A percentile compares a stretch with the other conserved stretches of the same genome.
These are phyloP conservation scores for Phodopus roborovskii DNA, from an alignment of 2,113 vertebrate species.

Conservation along the genomic window DNA sequence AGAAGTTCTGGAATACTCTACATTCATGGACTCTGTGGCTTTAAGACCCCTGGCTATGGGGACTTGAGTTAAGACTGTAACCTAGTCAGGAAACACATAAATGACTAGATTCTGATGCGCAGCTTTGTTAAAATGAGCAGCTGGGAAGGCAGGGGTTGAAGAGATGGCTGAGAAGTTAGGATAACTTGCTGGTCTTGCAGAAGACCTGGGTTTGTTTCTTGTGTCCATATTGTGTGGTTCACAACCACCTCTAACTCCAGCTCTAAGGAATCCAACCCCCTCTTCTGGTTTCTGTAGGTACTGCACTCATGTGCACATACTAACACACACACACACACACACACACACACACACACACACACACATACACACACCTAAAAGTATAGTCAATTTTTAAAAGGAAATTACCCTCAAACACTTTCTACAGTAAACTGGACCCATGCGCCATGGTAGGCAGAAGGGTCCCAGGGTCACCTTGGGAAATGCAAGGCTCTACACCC, in stretches of 20 bases:
- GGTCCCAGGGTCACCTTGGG: not conserved
- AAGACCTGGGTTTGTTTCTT: not conserved
- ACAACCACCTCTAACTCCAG: not conserved
- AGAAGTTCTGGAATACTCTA: not conserved
- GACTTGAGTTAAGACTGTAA: constrained; percentile 1
- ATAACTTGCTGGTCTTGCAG: not conserved
- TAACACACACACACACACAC: not conserved
- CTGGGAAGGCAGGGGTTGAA: no score
- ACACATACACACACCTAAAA: not conserved
- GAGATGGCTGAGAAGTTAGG: not conserved
- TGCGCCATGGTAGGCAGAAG: not conserved
- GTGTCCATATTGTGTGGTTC: not conserved
- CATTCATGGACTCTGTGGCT: no score
- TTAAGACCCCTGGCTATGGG: not conserved
- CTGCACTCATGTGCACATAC: not conserved
- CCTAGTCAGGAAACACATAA: not conserved
- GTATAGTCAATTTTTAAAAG: not conserved
- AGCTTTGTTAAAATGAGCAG: not conserved
- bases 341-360: not conserved
- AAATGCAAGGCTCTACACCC: not conserved
- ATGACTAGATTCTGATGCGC: not conserved
- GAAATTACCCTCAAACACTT: not conserved
- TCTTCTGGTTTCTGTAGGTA: not conserved
- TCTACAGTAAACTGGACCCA: not conserved
- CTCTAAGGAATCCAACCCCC: not conserved